These are phyloP conservation scores for Catagonus wagneri DNA, from an alignment of 2,113 vertebrate genomes.

Conservation along the genomic window DNA sequence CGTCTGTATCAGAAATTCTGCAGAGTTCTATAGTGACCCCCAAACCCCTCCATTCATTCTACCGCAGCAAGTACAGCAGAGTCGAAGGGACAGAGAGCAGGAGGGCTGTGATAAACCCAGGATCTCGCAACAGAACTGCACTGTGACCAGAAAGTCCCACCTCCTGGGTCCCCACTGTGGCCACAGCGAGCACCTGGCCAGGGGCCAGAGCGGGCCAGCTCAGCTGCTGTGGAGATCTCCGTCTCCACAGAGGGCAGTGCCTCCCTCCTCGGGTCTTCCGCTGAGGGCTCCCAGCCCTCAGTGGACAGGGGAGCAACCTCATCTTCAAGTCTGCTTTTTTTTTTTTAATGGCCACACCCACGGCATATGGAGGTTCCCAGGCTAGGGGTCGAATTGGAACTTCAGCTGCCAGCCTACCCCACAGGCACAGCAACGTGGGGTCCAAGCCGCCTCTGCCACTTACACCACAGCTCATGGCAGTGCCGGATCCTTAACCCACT, in stretches of 20 bases:
- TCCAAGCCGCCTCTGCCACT: no score
- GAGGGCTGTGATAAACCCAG: fast-evolving
- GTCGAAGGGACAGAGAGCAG: no score
- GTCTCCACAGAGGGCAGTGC: not conserved
- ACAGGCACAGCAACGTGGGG: no score
- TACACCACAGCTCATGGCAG: no score
- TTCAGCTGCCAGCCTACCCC: no score
- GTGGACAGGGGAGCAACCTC: no score
- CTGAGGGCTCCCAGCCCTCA: not conserved
- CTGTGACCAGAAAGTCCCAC: fast-evolving
- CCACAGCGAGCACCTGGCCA: not conserved
- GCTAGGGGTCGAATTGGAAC: no score
- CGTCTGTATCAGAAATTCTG: not conserved
- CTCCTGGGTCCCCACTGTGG: not conserved
- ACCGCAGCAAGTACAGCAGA: no score
- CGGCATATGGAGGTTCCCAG: no score
- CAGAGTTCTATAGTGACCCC: not conserved
- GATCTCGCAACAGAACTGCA: not conserved
- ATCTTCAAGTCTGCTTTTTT: fast-evolving
- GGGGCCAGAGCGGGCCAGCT: not conserved
- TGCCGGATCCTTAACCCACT: no score
- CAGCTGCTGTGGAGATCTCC: not conserved
- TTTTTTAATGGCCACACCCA: no score
- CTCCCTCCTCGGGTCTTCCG: fast-evolving
- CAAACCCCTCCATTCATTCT: not conserved